These are phyloP conservation scores for Pseudomyrmex concolor DNA, from an alignment of 1,140 invertebrate species.

Conservation along the genomic window DNA sequence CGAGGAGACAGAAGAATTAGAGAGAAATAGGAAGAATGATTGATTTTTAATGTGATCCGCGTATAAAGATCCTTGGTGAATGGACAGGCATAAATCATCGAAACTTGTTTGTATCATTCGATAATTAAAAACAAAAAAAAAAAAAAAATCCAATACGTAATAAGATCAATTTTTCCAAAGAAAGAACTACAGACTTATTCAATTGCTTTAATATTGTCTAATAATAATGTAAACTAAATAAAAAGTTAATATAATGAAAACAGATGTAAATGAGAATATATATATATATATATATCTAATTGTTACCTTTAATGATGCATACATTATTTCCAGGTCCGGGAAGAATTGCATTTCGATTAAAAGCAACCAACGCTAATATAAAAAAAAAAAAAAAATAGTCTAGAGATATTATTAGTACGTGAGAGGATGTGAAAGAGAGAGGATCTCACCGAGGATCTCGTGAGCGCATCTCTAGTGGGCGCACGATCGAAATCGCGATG, in stretches of 20 bases:
- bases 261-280: slow-evolving; percentile 26
- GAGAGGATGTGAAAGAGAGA: neutral
- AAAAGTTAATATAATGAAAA: slow-evolving; percentile 48
- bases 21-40: slow-evolving; percentile 9
- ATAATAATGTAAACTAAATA: slow-evolving; percentile 54
- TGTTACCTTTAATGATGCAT: slow-evolving; percentile 27
- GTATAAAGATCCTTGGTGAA: slow-evolving; percentile 57
- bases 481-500: slow-evolving; percentile 75
- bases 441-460: slow-evolving; percentile 65
- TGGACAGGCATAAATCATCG: slow-evolving; percentile 29
- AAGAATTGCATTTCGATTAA: slow-evolving; percentile 19
- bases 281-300: slow-evolving; percentile 32
- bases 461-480: slow-evolving; percentile 56
- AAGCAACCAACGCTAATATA: neutral
- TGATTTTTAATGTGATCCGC: slow-evolving; percentile 32
- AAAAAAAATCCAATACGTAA: slow-evolving; percentile 45
- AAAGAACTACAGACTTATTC: slow-evolving; percentile 45
- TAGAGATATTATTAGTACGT: slow-evolving; percentile 16
- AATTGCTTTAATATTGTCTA: slow-evolving; percentile 57
- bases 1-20: neutral
- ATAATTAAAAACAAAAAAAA: slow-evolving; percentile 23
- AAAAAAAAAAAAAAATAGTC: neutral
- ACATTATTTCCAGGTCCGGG: slow-evolving; percentile 44
- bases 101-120: slow-evolving; percentile 48
- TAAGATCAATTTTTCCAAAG: slow-evolving; percentile 58